Conservation (phyloP, 2,888 invertebrate genomes). For the Campopleginae sp. region DNA sequence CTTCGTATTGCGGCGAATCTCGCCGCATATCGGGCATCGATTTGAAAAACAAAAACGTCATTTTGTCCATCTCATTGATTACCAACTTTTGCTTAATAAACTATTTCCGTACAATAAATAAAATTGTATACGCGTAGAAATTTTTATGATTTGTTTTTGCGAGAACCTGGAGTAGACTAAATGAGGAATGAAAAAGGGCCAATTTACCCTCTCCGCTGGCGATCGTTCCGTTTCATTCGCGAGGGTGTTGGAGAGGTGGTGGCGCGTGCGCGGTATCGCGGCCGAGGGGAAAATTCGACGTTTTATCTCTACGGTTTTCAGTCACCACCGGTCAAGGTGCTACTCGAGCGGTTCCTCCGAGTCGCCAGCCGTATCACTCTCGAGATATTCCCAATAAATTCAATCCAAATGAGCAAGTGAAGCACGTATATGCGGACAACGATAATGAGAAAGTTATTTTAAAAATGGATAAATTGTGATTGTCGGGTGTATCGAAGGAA, state of each 20-base stretch:
- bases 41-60: background rate
- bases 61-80: background rate
- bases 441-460: background rate
- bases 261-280: constrained; percentile 21
- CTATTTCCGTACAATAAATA: background rate
- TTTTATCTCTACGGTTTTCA: constrained; percentile 75
- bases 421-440: background rate
- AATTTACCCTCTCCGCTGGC: background rate
- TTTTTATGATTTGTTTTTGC: constrained; percentile 8
- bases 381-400: constrained; percentile 11
- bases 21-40: background rate
- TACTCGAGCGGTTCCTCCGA: constrained; percentile 71
- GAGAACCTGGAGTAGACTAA: background rate
- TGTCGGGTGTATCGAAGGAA: constrained; percentile 19
- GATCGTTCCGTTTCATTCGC: background rate
- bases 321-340: constrained; percentile 82
- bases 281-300: constrained; percentile 77
- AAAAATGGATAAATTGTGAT: constrained; percentile 1
- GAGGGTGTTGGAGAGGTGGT: constrained; percentile 15
- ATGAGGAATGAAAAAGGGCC: constrained; percentile 34
- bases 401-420: background rate
- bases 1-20: background rate
- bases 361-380: constrained; percentile 2
- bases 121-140: background rate
- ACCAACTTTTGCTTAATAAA: background rate